Base-by-base conservation (phyloP, 2,888 invertebrate species). In the Athalia circularis region DNA sequence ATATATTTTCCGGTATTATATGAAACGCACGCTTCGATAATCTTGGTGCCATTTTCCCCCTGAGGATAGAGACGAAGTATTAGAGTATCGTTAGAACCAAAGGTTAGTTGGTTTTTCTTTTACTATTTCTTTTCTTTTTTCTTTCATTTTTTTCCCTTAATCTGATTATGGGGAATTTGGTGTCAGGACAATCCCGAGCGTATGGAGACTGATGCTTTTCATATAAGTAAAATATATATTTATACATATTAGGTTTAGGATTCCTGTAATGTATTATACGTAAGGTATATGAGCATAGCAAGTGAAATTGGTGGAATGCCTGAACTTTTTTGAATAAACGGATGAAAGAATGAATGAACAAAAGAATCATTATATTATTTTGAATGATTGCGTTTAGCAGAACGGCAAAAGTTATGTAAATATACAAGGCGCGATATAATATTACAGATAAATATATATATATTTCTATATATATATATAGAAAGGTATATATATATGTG, bases 151-250 rank as follows among this genome's bases (percentile, higher is more conserved):
- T 11, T 59, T 59, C 3, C 5, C 13, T 59, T 13, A 48, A 15
- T 9, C 47, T 65, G n/a, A 48, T 3, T 48, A 54, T 15, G 29
- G 78, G 79, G 81, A 81, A 82, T 80, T 80, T 79, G 68, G 80
- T 82, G 81, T 79, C 82, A 83, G 82, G 86, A 86, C 79, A 83
- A 80, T 84, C 82, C 81, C 84, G 84, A 84, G 87, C 87, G 87
- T 82, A 84, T 87, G 86, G 88, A 88, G 89, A 89, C 89, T 90
- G 90, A 90, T 85, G 89, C 89, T 89, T 90, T 90, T 89, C 90
- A 90, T 89, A 90, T 89, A 89, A 87, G 88, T 89, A 85, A 89
- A 89, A 89, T 89, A 90, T 90, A 89, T 89, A 90, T 90, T 89
- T 89, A 87, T 88, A 87, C 86, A 87, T 80, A 78, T 76, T 77